Base-by-base conservation (phyloP, 2,797 vertebrate genomes). In the Brachyrhaphis roseni region DNA sequence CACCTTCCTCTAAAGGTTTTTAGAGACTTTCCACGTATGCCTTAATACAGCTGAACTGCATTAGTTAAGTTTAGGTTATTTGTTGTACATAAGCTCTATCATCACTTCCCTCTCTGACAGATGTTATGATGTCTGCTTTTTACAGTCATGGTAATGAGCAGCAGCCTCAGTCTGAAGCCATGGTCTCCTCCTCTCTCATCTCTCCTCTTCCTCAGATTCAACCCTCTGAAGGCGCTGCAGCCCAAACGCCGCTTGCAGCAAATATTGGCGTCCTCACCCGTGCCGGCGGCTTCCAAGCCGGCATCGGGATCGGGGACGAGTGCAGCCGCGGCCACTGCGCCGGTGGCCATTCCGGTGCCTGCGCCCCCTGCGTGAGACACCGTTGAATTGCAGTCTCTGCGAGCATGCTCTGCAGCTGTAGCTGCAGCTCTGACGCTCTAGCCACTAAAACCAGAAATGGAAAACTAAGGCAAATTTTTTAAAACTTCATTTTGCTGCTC, bases 151-250 rank as follows among this genome's bases (percentile, higher is more conserved):
- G 43, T 77, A 2, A 73, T 31, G 43, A 74, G 34, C 57, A 13
- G 73, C 78, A 64, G 8, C 49, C 70, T 82, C 81, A 77, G 57
- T 26, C 70, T 83, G 89, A 77, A 76, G 90, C 81, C 87, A 57
- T 90, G 85, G 83, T 93, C 84, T 92, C 81, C 84, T 86, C 82
- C 86, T 92, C 57, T 95, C 81, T 87, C 77, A 43, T 92, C 72
- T 93, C 80, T 95, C 79, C 78, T 91, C 85, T 92, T 93, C 87
- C 91, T 93, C 94, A 96, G 96, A 95, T 96, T 96, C 94, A 96
- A 96, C 94, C 95, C 96, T 75, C 91, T 96, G 93, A 96, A 95
- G 94, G 95, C 62, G 79, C 92, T 96, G 90, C 96, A 96, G 92
- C 94, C 95, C 89, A 96, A 96, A 94, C 95, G 92, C 31, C 95